Base-by-base conservation (phyloP, 2,888 invertebrate species). In the Patella depressa region DNA sequence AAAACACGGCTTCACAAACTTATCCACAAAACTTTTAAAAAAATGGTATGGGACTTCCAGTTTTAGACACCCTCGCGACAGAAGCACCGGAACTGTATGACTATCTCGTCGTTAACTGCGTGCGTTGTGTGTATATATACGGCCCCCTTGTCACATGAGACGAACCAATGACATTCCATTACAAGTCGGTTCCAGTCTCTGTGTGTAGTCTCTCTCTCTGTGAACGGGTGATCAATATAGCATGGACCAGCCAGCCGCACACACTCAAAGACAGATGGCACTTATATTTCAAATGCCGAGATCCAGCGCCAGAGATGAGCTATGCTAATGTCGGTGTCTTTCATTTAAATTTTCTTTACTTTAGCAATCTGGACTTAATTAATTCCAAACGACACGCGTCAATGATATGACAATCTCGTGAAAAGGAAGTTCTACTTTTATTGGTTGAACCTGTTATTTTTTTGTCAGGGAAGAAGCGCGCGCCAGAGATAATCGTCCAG, bases 291-390 rank as follows among this genome's bases (percentile, higher is more conserved):
- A 70, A 34, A 70, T 70, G 73, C 45, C 54, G 59, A 9, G 9
- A 45, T 7, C n/a, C n/a, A 19, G n/a, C n/a, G 19, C 5, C 19
- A 19, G n/a, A 19, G n/a, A 65, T 65, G n/a, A 19, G 65, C n/a
- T 65, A 65, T 65, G n/a, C 11, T 19, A 19, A 71, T 71, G 29
- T 74, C 34, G 57, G 72, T 78, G 78, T 74, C 72, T 78, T 74
- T 78, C 77, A 73, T 79, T 79, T 77, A 79, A 79, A 57, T 77
- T 73, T 77, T 75, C 79, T 75, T 79, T 77, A 77, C 45, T 77
- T 74, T 75, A 59, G 65, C 74, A 55, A 74, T 74, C 71, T 65
- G 73, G 75, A 69, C 54, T 71, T 79, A 79, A 77, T 79, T 79
- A 79, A 79, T 77, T 73, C 79, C 59, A 65, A 57, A 45, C 53